phyloP scores from a whole-genome alignment of 2,113 vertebrate species.

The Theropithecus gelada region DNA sequence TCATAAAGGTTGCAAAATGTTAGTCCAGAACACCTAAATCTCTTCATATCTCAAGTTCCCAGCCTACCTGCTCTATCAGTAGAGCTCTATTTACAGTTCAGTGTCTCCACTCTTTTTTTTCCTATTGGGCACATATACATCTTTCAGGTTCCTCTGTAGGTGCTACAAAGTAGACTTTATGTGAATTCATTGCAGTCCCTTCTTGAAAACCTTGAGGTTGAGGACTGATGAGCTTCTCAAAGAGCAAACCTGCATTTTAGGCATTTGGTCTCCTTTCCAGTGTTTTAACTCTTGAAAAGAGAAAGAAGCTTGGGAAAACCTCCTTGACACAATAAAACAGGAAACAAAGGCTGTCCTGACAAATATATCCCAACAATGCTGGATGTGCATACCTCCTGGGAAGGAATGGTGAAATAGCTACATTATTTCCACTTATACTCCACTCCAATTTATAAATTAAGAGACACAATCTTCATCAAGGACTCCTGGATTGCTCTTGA shows the following conservation, averaged over 20 bases:
- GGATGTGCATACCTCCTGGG: not conserved
- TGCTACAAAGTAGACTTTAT: not conserved
- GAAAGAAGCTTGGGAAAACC: not conserved
- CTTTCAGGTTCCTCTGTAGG: not conserved
- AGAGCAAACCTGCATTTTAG: not conserved
- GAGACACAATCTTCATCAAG: not conserved
- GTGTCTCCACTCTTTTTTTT: not conserved
- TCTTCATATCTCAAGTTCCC: not conserved
- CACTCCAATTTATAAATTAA: too few relatives aligned
- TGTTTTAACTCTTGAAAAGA: not conserved
- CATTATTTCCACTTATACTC: not conserved
- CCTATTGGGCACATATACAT: not conserved
- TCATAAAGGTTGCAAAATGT: not conserved
- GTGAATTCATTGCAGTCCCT: not conserved
- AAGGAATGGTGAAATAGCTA: not conserved
- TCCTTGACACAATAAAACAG: not conserved
- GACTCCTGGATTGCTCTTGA: not conserved
- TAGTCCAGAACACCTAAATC: not conserved
- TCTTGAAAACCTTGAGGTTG: not conserved
- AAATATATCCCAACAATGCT: not conserved
- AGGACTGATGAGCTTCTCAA: not conserved
- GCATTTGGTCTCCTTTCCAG: not conserved
- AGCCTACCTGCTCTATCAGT: not conserved
- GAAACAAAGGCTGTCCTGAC: not conserved
- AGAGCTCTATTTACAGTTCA: not conserved